Evolutionary conservation across 1,140 invertebrate genomes (phyloP).

Genomic region (Scaptomyza montana): DNA sequence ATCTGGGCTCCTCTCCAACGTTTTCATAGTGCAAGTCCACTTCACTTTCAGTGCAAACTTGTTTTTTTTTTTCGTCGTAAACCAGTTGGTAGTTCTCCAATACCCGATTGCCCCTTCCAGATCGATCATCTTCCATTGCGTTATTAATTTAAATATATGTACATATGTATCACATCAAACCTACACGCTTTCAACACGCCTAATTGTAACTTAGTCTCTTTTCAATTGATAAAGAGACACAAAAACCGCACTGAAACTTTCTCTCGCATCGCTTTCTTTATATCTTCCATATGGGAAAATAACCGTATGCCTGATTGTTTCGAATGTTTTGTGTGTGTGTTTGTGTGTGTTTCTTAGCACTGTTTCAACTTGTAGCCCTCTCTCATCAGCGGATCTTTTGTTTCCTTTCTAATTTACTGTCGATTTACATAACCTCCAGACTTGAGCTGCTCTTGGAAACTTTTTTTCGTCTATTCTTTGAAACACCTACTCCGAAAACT

Average conservation of each 20-base stretch:
- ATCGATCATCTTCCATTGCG: conserved; percentile 11
- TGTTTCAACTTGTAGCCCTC: conserved; percentile 56
- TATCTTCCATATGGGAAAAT: conserved; percentile 21
- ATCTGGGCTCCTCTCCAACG: conserved; percentile 37
- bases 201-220: conserved; percentile 54
- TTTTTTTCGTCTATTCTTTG: not conserved
- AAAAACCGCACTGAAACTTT: conserved; percentile 45
- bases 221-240: conserved; percentile 61
- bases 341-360: conserved; percentile 42
- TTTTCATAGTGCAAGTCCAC: conserved; percentile 34
- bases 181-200: conserved; percentile 32
- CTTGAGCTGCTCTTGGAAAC: conserved; percentile 53
- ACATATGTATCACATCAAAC: not conserved
- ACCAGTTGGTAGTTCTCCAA: conserved; percentile 55
- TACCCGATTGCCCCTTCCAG: not conserved
- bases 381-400: conserved; percentile 39
- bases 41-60: conserved; percentile 73
- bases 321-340: not conserved
- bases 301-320: not conserved
- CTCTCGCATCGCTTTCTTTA: conserved; percentile 59
- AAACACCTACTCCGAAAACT: conserved; percentile 32
- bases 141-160: not conserved
- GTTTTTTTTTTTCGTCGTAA: conserved; percentile 46
- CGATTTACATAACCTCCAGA: conserved; percentile 69
- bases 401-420: conserved; percentile 73